A percentile compares a stretch with the other conserved stretches of the same genome.
These are phyloP conservation scores for Riptortus pedestris DNA, from an alignment of 1,140 invertebrate genomes.

Conservation along the genomic window DNA sequence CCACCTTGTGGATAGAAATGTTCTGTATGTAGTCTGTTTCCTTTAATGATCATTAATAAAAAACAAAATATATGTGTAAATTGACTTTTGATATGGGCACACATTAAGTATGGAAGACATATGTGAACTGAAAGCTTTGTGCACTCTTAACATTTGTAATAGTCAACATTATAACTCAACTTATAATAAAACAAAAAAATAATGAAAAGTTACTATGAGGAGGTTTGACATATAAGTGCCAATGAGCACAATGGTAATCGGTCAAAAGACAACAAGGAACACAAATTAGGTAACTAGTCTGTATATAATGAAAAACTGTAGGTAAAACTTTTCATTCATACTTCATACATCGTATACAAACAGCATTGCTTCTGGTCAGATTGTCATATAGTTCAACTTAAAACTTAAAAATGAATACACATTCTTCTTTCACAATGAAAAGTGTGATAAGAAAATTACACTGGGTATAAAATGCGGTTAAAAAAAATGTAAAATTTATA, in stretches of 20 bases:
- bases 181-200: not conserved
- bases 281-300: constrained; percentile 12
- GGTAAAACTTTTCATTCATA: not conserved
- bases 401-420: not conserved
- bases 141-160: not conserved
- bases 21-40: not conserved
- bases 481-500: constrained; percentile 14
- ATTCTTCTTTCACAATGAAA: not conserved
- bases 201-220: not conserved
- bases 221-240: not conserved
- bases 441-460: not conserved
- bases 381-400: constrained; percentile 14
- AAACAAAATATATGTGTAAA: not conserved
- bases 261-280: not conserved
- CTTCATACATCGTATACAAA: constrained; percentile 3
- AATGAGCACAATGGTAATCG: not conserved
- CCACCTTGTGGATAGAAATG: not conserved
- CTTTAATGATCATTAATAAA: not conserved
- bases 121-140: not conserved
- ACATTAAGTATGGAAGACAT: not conserved
- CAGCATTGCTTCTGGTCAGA: constrained; percentile 11
- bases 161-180: not conserved
- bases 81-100: not conserved
- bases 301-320: not conserved
- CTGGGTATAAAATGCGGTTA: constrained; percentile 6